phyloP scores from a whole-genome alignment of 2,888 invertebrate genomes.

The Trachelus stipa region DNA sequence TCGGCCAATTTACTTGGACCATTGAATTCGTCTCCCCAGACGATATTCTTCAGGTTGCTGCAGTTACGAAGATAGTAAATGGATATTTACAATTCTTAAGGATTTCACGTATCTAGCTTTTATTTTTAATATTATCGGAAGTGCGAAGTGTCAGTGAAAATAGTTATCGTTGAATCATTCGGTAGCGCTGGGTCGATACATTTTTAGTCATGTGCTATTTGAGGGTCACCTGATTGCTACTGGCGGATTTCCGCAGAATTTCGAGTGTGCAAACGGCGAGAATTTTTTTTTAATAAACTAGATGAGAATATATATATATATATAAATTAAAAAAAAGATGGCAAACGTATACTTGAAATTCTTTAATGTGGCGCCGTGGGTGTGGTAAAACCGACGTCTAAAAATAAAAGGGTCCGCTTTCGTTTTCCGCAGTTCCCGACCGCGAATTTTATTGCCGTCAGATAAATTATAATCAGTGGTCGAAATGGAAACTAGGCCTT shows the following conservation, averaged over 20 bases:
- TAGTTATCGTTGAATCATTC: no score
- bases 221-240: neutral
- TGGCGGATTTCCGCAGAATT: neutral
- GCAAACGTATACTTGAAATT: neutral
- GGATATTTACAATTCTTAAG: no score
- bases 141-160: no score
- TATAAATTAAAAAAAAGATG: neutral
- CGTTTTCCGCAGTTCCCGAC: neutral
- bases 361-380: constrained; percentile 1
- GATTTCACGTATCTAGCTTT: no score
- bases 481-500: neutral
- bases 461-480: constrained; percentile 1
- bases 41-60: no score
- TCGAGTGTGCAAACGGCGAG: neutral
- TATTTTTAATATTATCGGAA: no score
- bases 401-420: neutral
- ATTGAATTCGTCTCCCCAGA: no score
- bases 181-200: no score
- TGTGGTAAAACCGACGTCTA: neutral
- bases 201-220: no score
- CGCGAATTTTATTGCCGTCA: neutral
- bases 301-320: neutral
- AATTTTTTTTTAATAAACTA: neutral
- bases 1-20: no score
- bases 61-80: no score